These are phyloP conservation scores for Nyleta sp. DNA, from an alignment of 2,888 invertebrate genomes.

Conservation along the genomic window DNA sequence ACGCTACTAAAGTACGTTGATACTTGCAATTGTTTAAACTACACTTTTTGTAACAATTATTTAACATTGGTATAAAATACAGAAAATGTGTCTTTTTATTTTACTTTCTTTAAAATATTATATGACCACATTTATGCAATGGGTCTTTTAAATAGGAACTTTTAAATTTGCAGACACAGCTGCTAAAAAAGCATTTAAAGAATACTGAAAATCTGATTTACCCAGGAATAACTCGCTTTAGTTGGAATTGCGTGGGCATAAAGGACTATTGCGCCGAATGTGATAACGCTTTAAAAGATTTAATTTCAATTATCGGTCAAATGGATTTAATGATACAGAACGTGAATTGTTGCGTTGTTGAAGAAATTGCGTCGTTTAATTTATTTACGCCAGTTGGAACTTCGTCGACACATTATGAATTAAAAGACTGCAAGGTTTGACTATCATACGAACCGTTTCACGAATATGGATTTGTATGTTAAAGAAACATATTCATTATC, in stretches of 20 bases:
- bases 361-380: conserved; percentile 74
- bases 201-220: conserved; percentile 90
- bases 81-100: not conserved
- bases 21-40: too few species aligned
- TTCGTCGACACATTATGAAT: conserved; percentile 31
- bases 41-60: too few species aligned
- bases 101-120: not conserved
- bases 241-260: conserved; percentile 94
- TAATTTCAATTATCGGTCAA: conserved; percentile 87
- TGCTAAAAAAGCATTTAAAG: conserved; percentile 87
- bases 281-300: conserved; percentile 84
- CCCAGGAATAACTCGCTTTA: conserved; percentile 91
- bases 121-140: too few species aligned
- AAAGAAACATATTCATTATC: conserved; percentile 1
- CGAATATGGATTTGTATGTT: not conserved
- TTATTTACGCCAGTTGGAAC: conserved; percentile 68
- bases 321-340: conserved; percentile 84
- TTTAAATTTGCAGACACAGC: conserved; percentile 83
- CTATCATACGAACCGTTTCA: too few species aligned
- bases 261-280: conserved; percentile 87
- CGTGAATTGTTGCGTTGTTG: conserved; percentile 68
- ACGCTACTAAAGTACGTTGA: conserved; percentile 89
- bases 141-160: too few species aligned
- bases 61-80: not conserved
- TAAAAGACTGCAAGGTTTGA: conserved; percentile 48